These are phyloP conservation scores for Embidobia sp. DNA, from an alignment of 2,888 invertebrate species.

Conservation along the genomic window DNA sequence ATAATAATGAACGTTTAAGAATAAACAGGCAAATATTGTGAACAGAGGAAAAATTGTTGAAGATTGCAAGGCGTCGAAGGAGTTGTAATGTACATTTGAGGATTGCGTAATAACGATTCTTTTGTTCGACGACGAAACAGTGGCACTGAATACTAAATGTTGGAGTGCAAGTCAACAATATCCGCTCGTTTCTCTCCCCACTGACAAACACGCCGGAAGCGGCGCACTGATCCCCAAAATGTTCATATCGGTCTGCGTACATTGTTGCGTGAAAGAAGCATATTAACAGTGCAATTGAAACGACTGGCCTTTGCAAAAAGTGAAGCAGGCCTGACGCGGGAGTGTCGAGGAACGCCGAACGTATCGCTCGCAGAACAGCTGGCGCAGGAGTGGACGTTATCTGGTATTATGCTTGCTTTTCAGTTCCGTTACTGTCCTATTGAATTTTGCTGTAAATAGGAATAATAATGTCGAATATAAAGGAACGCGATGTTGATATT, in stretches of 20 bases:
- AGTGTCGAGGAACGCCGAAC: conserved; percentile 23
- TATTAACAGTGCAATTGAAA: conserved; percentile 48
- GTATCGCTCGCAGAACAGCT: conserved; percentile 49
- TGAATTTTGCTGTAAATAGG: conserved; percentile 55
- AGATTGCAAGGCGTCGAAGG: no score
- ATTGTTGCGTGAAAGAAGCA: conserved; percentile 46
- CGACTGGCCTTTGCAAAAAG: conserved; percentile 34
- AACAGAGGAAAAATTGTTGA: no score
- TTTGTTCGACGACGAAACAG: conserved; percentile 1
- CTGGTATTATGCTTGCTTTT: conserved; percentile 52
- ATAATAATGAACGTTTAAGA: no score
- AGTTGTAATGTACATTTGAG: neutral
- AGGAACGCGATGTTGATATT: conserved; percentile 12
- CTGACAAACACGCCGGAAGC: conserved; percentile 27
- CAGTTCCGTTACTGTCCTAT: conserved; percentile 55
- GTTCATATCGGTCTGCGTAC: conserved; percentile 18
- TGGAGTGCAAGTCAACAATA: conserved; percentile 7
- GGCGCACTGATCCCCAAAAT: conserved; percentile 40
- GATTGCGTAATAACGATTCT: conserved; percentile 2
- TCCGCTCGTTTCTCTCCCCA: conserved; percentile 31
- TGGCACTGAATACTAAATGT: neutral
- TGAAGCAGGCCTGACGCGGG: conserved; percentile 25
- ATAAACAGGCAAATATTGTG: no score
- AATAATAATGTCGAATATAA: conserved; percentile 45
- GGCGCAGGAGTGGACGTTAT: conserved; percentile 48